Percentiles rank a stretch among this genome's conserved stretches.
These are phyloP conservation scores for Hozukius guyotensis DNA, from an alignment of 2,797 vertebrate species.

Conservation along the genomic window DNA sequence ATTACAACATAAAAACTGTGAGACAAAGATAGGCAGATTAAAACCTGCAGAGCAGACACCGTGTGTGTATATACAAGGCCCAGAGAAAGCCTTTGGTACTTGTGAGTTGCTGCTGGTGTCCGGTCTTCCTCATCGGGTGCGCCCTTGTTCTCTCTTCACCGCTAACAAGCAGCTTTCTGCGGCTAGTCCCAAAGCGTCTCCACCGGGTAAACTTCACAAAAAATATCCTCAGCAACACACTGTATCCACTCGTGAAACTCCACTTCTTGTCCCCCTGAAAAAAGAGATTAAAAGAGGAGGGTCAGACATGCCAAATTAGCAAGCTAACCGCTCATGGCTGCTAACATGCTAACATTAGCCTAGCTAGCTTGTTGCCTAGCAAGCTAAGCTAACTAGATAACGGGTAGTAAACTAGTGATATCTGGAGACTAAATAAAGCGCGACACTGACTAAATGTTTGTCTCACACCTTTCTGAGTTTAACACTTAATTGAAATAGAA, in stretches of 20 bases:
- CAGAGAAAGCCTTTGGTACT: conserved; percentile 57
- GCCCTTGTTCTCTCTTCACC: conserved; percentile 77
- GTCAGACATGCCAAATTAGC: conserved; percentile 79
- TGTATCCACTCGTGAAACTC: conserved; percentile 60
- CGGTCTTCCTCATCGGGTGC: conserved; percentile 75
- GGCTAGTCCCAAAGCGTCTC: conserved; percentile 61
- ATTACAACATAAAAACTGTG: conserved; percentile 29
- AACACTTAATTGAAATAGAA: not conserved
- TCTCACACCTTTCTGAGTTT: fast-evolving
- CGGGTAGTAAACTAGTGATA: conserved; percentile 51
- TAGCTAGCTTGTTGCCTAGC: conserved; percentile 49
- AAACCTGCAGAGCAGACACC: not conserved
- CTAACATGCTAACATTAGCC: conserved; percentile 61
- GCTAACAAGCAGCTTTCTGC: conserved; percentile 62
- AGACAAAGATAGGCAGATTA: conserved; percentile 7
- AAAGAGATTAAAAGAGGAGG: conserved; percentile 76
- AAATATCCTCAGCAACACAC: conserved; percentile 57
- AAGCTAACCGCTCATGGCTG: conserved; percentile 64
- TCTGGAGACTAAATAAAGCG: not conserved
- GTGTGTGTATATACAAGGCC: conserved; percentile 28
- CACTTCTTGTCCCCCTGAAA: conserved; percentile 76
- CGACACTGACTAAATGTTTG: not conserved
- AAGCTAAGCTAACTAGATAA: conserved; percentile 74
- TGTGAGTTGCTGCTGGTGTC: conserved; percentile 65
- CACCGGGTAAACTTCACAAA: conserved; percentile 36